Conservation (phyloP, 1,140 invertebrate genomes). For the Euschistus heros region DNA sequence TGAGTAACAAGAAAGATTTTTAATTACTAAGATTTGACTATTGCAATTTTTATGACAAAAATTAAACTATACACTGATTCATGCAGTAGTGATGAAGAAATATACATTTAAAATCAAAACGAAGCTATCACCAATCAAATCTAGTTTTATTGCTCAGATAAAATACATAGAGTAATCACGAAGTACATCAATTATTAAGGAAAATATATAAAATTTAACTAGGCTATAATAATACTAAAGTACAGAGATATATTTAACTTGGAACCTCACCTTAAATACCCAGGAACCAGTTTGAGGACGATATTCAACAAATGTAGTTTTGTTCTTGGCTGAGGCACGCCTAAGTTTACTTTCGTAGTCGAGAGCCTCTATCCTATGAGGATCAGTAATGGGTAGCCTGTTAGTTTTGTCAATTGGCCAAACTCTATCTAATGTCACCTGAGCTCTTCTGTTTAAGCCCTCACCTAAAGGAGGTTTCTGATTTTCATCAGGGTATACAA, state of each 20-base stretch:
- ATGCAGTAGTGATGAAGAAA: too few species aligned
- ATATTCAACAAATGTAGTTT: slow-evolving; percentile 88
- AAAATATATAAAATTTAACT: too few species aligned
- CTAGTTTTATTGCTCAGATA: too few species aligned
- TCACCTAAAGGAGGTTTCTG: slow-evolving; percentile 65
- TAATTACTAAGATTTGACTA: too few species aligned
- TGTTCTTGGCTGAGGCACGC: slow-evolving; percentile 70
- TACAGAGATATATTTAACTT: background rate
- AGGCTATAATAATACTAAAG: too few species aligned
- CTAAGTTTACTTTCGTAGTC: slow-evolving; percentile 82
- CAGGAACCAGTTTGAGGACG: slow-evolving; percentile 90
- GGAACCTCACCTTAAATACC: slow-evolving; percentile 63
- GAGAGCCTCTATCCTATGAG: slow-evolving; percentile 62
- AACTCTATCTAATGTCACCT: slow-evolving; percentile 86
- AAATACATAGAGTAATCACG: too few species aligned
- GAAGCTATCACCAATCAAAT: too few species aligned
- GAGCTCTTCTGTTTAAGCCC: slow-evolving; percentile 82
- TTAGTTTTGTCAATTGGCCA: slow-evolving; percentile 86
- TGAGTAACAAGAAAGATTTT: too few species aligned
- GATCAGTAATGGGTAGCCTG: slow-evolving; percentile 68
- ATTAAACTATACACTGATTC: too few species aligned
- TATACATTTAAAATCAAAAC: too few species aligned
- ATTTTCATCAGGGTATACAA: slow-evolving; percentile 45
- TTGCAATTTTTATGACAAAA: too few species aligned
- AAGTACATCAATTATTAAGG: too few species aligned